phyloP scores from a whole-genome alignment of 2,888 invertebrate genomes.

The Formica aserva region DNA sequence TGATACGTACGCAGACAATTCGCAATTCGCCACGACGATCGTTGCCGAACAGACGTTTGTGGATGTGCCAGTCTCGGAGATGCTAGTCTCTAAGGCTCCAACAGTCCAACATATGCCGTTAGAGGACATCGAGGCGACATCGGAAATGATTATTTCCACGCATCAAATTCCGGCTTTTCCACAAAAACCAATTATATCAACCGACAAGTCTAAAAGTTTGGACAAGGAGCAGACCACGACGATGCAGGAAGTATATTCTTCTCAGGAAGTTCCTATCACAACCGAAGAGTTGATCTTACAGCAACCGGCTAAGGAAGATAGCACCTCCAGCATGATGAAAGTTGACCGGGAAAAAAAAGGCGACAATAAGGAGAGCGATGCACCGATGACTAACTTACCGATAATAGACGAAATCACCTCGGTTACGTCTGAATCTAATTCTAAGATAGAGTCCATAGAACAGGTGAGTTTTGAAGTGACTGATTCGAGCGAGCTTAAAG shows the following conservation, averaged over 20 bases:
- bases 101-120: conserved; percentile 52
- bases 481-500: conserved; percentile 63
- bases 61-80: conserved; percentile 78
- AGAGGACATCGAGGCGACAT: conserved; percentile 62
- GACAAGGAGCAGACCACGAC: conserved; percentile 48
- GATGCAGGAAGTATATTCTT: conserved; percentile 60
- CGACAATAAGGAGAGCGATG: conserved; percentile 2
- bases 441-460: conserved; percentile 67
- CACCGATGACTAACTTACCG: conserved; percentile 64
- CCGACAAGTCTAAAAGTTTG: conserved; percentile 56
- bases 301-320: conserved; percentile 55
- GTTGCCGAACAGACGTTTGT: conserved; percentile 72
- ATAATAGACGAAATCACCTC: conserved; percentile 70
- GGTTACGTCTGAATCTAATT: conserved; percentile 72
- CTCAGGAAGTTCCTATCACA: conserved; percentile 64
- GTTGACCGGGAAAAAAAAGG: conserved; percentile 52
- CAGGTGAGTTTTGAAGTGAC: conserved; percentile 70
- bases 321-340: conserved; percentile 45
- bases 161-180: conserved; percentile 56
- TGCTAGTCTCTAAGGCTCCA: conserved; percentile 76
- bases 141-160: conserved; percentile 64
- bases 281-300: conserved; percentile 64
- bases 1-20: conserved; percentile 79
- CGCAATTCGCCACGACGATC: conserved; percentile 71
- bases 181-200: conserved; percentile 62